These are phyloP conservation scores for Idaea biselata DNA, from an alignment of 2,888 invertebrate genomes.

Conservation along the genomic window DNA sequence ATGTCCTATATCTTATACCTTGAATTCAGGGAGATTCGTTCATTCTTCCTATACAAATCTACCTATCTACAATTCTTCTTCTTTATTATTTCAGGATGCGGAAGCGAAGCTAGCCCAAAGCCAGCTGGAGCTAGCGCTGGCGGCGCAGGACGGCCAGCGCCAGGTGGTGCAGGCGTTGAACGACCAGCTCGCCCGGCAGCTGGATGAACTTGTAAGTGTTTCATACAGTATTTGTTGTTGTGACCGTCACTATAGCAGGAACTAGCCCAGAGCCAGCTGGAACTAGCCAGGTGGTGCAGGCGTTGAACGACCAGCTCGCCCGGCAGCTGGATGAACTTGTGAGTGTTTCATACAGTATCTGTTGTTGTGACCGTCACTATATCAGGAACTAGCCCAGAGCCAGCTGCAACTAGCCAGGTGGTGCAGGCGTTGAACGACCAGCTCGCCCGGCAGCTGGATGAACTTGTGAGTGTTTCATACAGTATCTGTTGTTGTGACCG, in stretches of 20 bases:
- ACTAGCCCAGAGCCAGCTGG: slow-evolving; percentile 89
- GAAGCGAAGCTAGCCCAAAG: slow-evolving; percentile 88
- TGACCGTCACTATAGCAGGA: too few species aligned
- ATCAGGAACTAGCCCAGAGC: slow-evolving; percentile 87
- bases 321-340: slow-evolving; percentile 89
- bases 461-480: slow-evolving; percentile 79
- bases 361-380: too few species aligned
- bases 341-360: slow-evolving; percentile 27
- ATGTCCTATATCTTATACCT: too few species aligned
- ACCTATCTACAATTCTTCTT: neutral
- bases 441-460: slow-evolving; percentile 89
- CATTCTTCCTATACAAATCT: too few species aligned
- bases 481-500: too few species aligned
- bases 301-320: slow-evolving; percentile 91
- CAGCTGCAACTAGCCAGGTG: slow-evolving; percentile 89
- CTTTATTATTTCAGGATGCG: slow-evolving; percentile 50
- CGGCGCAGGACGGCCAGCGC: slow-evolving; percentile 90
- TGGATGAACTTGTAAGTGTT: slow-evolving; percentile 85
- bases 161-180: slow-evolving; percentile 90
- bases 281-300: slow-evolving; percentile 89
- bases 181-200: slow-evolving; percentile 89
- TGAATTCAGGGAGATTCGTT: too few species aligned
- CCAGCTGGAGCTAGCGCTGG: slow-evolving; percentile 88
- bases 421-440: slow-evolving; percentile 91
- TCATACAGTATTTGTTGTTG: neutral